These are phyloP conservation scores for Cochlearius cochlearius DNA, from an alignment of 2,113 vertebrate species.

Conservation along the genomic window DNA sequence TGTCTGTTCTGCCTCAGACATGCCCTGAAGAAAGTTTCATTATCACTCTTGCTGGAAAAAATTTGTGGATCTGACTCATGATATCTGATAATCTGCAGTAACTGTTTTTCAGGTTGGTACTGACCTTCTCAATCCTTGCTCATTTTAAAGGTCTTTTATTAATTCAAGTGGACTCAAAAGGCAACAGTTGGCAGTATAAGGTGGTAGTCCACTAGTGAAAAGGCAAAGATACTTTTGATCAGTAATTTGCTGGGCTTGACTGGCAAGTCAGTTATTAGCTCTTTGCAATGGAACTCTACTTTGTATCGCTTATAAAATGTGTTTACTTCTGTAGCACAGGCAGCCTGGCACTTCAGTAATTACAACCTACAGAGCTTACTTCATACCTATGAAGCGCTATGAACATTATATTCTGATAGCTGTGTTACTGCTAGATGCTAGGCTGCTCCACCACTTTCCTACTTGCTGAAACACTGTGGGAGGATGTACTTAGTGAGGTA, in stretches of 20 bases:
- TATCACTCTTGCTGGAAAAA: background rate
- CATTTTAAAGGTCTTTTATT: background rate
- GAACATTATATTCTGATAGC: constrained; percentile 30
- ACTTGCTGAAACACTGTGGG: constrained; percentile 47
- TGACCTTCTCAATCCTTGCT: background rate
- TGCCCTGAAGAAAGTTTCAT: background rate
- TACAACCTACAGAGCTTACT: constrained; percentile 35
- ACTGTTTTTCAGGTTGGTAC: background rate
- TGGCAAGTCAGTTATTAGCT: background rate
- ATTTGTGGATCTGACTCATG: background rate
- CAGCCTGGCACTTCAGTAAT: constrained; percentile 47
- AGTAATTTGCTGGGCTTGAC: background rate
- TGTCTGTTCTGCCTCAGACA: background rate
- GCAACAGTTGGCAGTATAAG: background rate
- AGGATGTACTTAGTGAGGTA: constrained; percentile 26
- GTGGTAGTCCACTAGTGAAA: background rate
- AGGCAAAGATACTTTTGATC: background rate
- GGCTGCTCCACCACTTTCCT: background rate
- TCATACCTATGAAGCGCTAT: background rate
- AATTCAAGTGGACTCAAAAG: background rate
- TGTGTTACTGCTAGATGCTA: constrained; percentile 10
- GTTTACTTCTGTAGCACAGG: constrained; percentile 10
- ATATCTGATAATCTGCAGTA: background rate
- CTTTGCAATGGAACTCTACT: background rate
- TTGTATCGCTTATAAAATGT: background rate